phyloP scores from a whole-genome alignment of 2,797 vertebrate species.

The Acrossocheilus fasciatus region DNA sequence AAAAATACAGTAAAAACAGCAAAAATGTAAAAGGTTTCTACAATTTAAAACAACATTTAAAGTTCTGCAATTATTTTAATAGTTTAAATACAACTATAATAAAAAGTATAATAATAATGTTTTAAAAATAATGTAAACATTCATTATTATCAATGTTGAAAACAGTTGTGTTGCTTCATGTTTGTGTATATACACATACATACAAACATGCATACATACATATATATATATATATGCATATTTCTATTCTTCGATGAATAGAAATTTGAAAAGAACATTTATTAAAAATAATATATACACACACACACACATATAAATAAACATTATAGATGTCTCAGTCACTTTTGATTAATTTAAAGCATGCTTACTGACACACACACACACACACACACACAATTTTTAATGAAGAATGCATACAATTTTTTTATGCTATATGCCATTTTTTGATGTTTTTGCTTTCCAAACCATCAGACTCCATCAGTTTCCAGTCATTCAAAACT shows the following conservation, averaged over 20 bases:
- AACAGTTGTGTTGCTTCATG: not conserved
- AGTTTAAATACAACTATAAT: not conserved
- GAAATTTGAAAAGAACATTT: too few species aligned
- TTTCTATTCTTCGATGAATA: too few species aligned
- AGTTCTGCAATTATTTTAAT: not conserved
- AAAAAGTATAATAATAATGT: not conserved
- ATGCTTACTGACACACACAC: too few species aligned
- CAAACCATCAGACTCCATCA: not conserved
- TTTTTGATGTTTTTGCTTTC: not conserved
- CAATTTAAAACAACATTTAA: not conserved
- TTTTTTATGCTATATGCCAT: not conserved
- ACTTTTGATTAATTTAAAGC: not conserved
- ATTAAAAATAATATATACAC: too few species aligned
- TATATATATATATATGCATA: too few species aligned
- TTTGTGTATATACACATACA: not conserved
- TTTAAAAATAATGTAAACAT: not conserved
- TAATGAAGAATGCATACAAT: not conserved
- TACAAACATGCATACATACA: too few species aligned
- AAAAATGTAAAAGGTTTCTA: not conserved
- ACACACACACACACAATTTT: not conserved
- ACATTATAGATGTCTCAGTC: not conserved
- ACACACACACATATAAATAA: too few species aligned
- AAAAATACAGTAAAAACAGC: not conserved
- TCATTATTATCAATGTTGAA: not conserved
- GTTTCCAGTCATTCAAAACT: not conserved